Base-by-base conservation (phyloP, 1,140 invertebrate genomes). In the Leguminivora glycinivorella region DNA sequence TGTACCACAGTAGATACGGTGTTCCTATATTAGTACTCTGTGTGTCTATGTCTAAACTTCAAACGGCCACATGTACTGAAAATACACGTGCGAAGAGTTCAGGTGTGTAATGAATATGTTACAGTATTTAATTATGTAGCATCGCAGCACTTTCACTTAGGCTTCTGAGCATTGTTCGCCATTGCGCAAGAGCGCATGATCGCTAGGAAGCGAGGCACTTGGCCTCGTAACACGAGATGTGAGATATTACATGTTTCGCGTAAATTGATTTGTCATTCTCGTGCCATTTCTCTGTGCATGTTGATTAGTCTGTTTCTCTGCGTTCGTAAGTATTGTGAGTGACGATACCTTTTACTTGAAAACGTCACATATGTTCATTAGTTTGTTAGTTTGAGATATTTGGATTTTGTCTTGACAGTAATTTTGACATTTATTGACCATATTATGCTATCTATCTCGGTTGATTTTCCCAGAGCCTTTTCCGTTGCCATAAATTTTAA, bases 71-170 rank as follows among this genome's bases (percentile, higher is more conserved):
- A n/a, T n/a, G n/a, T n/a, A n/a, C n/a, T n/a, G n/a, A n/a, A n/a
- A n/a, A n/a, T n/a, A n/a, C n/a, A n/a, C n/a, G n/a, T n/a, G n/a
- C n/a, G n/a, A n/a, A n/a, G n/a, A n/a, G n/a, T n/a, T n/a, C n/a
- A n/a, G n/a, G n/a, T n/a, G n/a, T n/a, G n/a, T n/a, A n/a, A 70
- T 24, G 43, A 68, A 75, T 73, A 38, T 70, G 66, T 70, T 58
- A 70, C 52, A 70, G 72, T 29, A 69, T 68, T 58, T 71, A 75
- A 72, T 75, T 70, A 72, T 68, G 56, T 63, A 63, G 70, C 38
- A 72, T 75, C 73, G 67, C 70, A 68, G 56, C 7, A 70, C 73
- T 75, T 75, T 75, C 73, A 72, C 73, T 67, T 26, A 67, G 38
- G 56, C 67, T 70, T 63, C 67, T 70, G 29, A 63, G 58, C 58